A percentile compares a stretch with the other conserved stretches of the same genome.
Conservation (phyloP, 2,888 invertebrate genomes). For the Melangyna quadrimaculata region DNA sequence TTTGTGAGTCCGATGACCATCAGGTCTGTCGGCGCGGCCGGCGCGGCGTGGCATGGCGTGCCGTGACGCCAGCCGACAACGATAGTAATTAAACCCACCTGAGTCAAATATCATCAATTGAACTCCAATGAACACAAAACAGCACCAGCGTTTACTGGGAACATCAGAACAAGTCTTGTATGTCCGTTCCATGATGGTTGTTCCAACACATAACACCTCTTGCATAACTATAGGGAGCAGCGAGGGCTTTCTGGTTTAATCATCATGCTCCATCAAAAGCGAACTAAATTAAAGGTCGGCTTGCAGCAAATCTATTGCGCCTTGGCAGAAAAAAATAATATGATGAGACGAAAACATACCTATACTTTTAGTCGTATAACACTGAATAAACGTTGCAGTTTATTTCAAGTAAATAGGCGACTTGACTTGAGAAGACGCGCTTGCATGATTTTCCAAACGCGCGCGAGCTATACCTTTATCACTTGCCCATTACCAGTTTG, state of each 20-base stretch:
- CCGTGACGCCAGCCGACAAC: neutral
- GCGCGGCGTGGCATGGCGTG: too few species aligned
- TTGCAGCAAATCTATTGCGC: neutral
- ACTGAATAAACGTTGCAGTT: conserved; percentile 57
- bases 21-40: neutral
- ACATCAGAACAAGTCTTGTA: conserved; percentile 26
- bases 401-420: conserved; percentile 27
- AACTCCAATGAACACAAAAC: conserved; percentile 52
- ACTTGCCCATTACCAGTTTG: neutral
- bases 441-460: conserved; percentile 18
- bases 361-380: neutral
- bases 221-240: conserved; percentile 31
- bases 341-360: conserved; percentile 45
- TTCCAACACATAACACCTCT: conserved; percentile 47
- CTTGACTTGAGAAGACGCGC: conserved; percentile 2
- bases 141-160: conserved; percentile 15
- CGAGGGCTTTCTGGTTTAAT: conserved; percentile 41
- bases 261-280: conserved; percentile 66
- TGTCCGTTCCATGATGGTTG: neutral
- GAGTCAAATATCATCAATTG: conserved; percentile 66
- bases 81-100: conserved; percentile 66
- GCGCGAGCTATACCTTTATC: neutral
- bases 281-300: conserved; percentile 65
- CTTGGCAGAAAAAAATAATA: conserved; percentile 19
- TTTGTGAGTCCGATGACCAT: conserved; percentile 6